Evolutionary conservation across 2,888 invertebrate species (phyloP), one percentile per base, ranked within the genome.

Genomic region (Nasonovia ribisnigri): DNA sequence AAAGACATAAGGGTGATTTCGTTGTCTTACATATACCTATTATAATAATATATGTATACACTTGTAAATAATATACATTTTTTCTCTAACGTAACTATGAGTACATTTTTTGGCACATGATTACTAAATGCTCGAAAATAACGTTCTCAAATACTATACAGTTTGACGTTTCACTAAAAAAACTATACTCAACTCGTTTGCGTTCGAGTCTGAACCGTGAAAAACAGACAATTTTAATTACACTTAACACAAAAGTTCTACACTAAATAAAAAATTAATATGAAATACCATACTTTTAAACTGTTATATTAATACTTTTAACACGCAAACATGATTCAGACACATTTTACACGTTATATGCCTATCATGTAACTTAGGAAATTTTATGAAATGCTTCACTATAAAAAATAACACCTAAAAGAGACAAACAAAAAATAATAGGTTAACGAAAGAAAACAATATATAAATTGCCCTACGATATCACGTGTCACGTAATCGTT

Each of bases 81-180:
- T 84, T n/a, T 87, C 48, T 51, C n/a, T 20, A 42, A 46, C 43
- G 16, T 20, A 57, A 86, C 91, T 46, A 86, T 29, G 86, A 91
- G 84, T 54, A 91, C 20, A 57, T 91, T 87, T 88, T 88, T 88
- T 92, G 92, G 88, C 92, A 92, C 88, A 11, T 51, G 0, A 88
- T 51, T 46, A 24, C 46, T 36, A 36, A 67, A 29, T 67, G 67
- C 88, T 92, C 67, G 48, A 92, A 92, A 92, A 92, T 67, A 92
- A 92, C 67, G 67, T 77, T n/a, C 51, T 77, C 67, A 88, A 48
- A 77, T 51, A 67, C 36, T 46, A 84, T 43, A 92, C 36, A 48
- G 46, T 91, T 91, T 87, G 87, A 92, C 92, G 60, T 92, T 87
- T 87, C 48, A 92, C 60, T 87, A 60, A 54, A 57, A 87, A 92